A percentile compares a stretch with the other conserved stretches of the same genome.
Evolutionary conservation across 2,113 vertebrate genomes (phyloP).

Genomic region (Eudyptes chrysolophus): DNA sequence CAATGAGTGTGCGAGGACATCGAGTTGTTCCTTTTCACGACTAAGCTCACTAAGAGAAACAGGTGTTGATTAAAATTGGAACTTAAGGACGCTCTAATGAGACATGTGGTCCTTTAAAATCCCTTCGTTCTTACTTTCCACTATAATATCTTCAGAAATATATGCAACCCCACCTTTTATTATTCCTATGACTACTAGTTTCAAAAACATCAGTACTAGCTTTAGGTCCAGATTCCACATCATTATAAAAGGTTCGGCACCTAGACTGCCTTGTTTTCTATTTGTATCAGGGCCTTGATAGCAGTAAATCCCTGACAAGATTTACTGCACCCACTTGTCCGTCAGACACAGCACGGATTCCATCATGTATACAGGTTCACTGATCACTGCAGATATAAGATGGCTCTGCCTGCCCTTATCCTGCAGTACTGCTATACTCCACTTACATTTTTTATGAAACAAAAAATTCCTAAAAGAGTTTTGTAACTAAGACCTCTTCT

Average conservation of each 20-base stretch:
- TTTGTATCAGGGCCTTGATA: not conserved
- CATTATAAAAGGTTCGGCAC: not conserved
- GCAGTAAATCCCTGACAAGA: not conserved
- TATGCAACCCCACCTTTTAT: not conserved
- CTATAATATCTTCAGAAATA: not conserved
- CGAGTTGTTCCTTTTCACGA: not conserved
- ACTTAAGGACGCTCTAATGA: accelerated
- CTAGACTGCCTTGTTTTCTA: not conserved
- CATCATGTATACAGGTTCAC: not conserved
- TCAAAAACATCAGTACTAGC: not conserved
- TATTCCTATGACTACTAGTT: not conserved
- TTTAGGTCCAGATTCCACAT: not conserved
- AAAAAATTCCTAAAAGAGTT: not conserved
- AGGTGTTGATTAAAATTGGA: not conserved
- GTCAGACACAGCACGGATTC: not conserved
- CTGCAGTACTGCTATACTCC: not conserved
- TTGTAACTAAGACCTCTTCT: not conserved
- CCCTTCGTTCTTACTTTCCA: not conserved
- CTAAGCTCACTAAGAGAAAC: not conserved
- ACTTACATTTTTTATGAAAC: not conserved
- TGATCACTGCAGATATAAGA: not conserved
- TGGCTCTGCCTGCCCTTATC: not conserved
- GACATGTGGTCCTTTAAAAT: not conserved
- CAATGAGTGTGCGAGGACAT: accelerated
- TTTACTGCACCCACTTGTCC: not conserved